phyloP scores from a whole-genome alignment of 2,797 vertebrate species.

The Tenualosa ilisha region DNA sequence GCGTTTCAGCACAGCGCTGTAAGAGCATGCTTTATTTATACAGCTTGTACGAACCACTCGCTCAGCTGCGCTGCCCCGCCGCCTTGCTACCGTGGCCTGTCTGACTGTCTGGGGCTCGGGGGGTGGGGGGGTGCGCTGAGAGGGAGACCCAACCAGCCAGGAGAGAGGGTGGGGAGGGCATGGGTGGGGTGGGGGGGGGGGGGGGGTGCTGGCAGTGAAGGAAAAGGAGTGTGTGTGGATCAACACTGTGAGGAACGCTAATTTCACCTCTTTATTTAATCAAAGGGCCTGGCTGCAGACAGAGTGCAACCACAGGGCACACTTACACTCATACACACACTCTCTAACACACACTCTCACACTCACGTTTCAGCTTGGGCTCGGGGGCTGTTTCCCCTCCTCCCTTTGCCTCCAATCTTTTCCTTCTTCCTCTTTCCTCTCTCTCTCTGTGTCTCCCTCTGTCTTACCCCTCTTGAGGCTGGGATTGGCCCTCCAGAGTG shows the following conservation, averaged over 20 bases:
- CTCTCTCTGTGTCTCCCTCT: neutral
- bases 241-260: constrained; percentile 35
- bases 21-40: constrained; percentile 59
- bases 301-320: constrained; percentile 28
- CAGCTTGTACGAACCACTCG: constrained; percentile 41
- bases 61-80: neutral
- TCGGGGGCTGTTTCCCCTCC: neutral
- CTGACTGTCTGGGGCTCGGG: constrained; percentile 20
- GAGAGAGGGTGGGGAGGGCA: neutral
- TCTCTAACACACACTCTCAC: constrained; percentile 34
- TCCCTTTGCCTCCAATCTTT: neutral
- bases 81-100: neutral
- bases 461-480: neutral
- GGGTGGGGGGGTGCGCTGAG: neutral
- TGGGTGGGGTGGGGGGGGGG: constrained; percentile 9
- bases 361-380: neutral
- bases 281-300: constrained; percentile 23
- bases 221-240: constrained; percentile 18
- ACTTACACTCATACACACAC: neutral
- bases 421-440: neutral
- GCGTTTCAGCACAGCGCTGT: constrained; percentile 50
- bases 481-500: neutral
- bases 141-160: neutral
- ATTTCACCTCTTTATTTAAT: constrained; percentile 41
- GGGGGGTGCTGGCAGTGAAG: neutral